Conservation (phyloP, 2,113 vertebrate species). For the Paramisgurnus dabryanus region DNA sequence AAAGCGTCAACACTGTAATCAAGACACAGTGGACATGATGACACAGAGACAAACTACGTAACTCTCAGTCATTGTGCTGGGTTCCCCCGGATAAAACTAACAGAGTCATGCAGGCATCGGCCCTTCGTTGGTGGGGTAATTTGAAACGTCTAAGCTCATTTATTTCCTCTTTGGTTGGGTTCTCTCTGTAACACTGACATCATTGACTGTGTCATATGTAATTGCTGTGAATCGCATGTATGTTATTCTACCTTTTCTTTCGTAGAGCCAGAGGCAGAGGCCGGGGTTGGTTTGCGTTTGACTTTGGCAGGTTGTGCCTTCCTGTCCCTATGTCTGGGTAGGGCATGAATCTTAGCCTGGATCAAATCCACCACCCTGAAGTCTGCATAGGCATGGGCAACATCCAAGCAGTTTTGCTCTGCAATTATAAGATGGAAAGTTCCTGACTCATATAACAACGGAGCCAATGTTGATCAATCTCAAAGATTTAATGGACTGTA, state of each 20-base stretch:
- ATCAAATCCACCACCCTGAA: conserved; percentile 78
- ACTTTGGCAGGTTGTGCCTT: conserved; percentile 64
- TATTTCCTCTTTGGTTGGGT: conserved; percentile 54
- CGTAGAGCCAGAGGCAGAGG: conserved; percentile 26
- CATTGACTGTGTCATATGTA: background rate
- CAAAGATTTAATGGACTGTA: conserved; percentile 27
- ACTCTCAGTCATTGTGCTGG: conserved; percentile 25
- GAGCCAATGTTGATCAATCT: conserved; percentile 30
- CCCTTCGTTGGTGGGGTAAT: conserved; percentile 48
- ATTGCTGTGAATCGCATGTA: background rate
- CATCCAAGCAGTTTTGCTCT: conserved; percentile 82
- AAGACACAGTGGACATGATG: conserved; percentile 12
- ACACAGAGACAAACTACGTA: conserved; percentile 7
- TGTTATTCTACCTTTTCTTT: conserved; percentile 64
- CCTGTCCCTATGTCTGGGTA: conserved; percentile 69
- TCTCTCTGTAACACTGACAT: background rate
- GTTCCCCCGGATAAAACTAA: conserved; percentile 4
- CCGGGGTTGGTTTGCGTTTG: conserved; percentile 62
- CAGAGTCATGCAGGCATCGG: background rate
- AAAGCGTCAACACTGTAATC: conserved; percentile 32
- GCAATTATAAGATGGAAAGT: conserved; percentile 47
- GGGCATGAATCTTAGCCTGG: conserved; percentile 73
- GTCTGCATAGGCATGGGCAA: conserved; percentile 81
- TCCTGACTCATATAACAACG: conserved; percentile 24
- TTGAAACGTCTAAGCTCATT: conserved; percentile 53